Percentiles rank a stretch among this genome's conserved stretches.
Conservation (phyloP, 2,113 vertebrate species). For the Oenanthe oenanthe region DNA sequence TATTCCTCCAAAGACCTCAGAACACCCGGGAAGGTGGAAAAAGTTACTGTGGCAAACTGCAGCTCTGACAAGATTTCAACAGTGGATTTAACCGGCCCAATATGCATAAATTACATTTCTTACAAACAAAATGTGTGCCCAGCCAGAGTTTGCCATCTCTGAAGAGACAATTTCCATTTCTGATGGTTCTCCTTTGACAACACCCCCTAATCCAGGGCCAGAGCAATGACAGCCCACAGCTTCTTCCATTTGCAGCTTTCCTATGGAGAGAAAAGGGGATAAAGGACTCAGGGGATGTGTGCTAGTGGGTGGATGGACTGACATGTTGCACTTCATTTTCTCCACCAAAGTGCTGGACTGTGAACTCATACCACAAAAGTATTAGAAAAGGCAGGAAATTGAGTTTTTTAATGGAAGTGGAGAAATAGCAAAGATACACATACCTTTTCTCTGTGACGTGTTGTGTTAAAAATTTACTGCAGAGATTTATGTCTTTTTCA, state of each 20-base stretch:
- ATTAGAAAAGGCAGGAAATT: neutral
- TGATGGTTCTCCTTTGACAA: neutral
- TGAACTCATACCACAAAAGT: neutral
- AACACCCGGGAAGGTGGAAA: neutral
- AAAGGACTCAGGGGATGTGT: neutral
- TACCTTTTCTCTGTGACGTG: neutral
- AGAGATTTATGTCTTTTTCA: neutral
- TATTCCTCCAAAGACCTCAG: neutral
- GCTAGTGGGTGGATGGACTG: neutral
- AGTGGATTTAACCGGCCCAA: neutral
- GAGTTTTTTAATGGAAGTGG: neutral
- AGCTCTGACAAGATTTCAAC: neutral
- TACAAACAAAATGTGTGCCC: neutral
- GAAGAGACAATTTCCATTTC: neutral
- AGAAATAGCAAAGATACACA: neutral
- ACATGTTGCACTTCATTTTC: neutral
- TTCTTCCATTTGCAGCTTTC: neutral
- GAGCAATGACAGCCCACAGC: neutral
- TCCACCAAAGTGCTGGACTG: neutral
- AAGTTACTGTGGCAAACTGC: neutral
- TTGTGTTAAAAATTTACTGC: neutral
- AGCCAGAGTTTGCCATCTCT: neutral
- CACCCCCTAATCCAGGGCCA: rapidly evolving
- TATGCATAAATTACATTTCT: slow-evolving; percentile 4
- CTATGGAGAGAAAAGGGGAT: neutral